Evolutionary conservation across 30 jellyfish, hydroid and myxozoan species (phyloP), one percentile per base, ranked within the genome.

Genomic region (Aurelia aurita): DNA sequence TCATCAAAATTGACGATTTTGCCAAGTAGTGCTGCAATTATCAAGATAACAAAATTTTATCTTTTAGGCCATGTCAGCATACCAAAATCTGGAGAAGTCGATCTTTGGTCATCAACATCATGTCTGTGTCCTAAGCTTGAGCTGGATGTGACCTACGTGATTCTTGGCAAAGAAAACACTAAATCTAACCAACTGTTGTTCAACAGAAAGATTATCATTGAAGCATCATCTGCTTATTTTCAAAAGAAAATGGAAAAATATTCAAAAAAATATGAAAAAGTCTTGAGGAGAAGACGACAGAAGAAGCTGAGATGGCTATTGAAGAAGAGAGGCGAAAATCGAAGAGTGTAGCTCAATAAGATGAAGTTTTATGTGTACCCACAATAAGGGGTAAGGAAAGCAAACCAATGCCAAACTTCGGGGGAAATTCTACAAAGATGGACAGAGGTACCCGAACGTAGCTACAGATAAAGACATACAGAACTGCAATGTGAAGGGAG

Each of bases 121-220:
- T 84, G 93, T 68, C 27, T 59, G 55, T 84, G 93, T 61, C 87
- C 87, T 10, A 44, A 45, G 22, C 55, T 84, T 23, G 47, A 70
- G 34, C 45, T 84, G 55, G 93, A 71, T 49, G 47, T 39, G 44
- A 45, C 78, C 0, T 84, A 84, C 61, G 14, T 69, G 72, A 69
- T 84, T 16, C 60, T 84, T 26, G 93, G 93, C 20, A 35, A 57
- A 26, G 87, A 84, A 51, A 44, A 58, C 59, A 75, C 59, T 12
- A 27, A 70, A 25, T 14, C 22, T 28, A 60, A 46, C 63, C 64
- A 25, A 58, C 74, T 84, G 5, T 6, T 70, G 5, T 45, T 84
- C 28, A 53, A 84, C 62, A 45, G 58, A 16, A 71, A 44, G 45
- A 58, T 60, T 27, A 84, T 70, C 22, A 69, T 58, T 4, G 57